Evolutionary conservation across 2,888 invertebrate species (phyloP).

Genomic region (Fragum sueziense): DNA sequence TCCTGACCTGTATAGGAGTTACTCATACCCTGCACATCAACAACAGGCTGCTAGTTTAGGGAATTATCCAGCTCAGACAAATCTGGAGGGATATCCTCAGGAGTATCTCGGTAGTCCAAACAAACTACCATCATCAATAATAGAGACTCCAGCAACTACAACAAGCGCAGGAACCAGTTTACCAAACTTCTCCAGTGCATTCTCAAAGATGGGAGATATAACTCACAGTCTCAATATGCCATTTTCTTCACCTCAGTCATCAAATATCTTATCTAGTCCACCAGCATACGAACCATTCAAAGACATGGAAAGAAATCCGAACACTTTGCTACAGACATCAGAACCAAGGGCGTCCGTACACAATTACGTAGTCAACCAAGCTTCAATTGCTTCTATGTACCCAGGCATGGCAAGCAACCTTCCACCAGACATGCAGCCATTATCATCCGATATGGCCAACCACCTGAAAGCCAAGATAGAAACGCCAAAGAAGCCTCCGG

Average conservation of each 20-base stretch:
- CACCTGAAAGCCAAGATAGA: slow-evolving; percentile 5
- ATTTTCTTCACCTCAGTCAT: slow-evolving; percentile 4
- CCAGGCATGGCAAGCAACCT: slow-evolving; percentile 10
- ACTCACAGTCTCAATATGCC: slow-evolving; percentile 14
- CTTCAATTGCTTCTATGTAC: neutral
- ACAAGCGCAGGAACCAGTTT: slow-evolving; percentile 24
- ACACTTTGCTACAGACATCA: neutral
- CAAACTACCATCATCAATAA: neutral
- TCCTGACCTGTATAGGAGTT: neutral
- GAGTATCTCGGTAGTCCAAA: neutral
- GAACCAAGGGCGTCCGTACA: neutral
- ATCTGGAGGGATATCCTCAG: neutral
- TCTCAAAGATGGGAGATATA: slow-evolving; percentile 28
- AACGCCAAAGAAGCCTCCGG: slow-evolving; percentile 21
- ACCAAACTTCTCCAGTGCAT: slow-evolving; percentile 52
- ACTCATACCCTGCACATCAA: neutral
- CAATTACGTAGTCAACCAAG: neutral
- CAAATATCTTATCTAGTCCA: slow-evolving; percentile 9
- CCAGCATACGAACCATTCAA: neutral
- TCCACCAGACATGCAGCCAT: neutral
- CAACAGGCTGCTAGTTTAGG: neutral
- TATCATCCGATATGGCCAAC: neutral
- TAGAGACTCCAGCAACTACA: neutral
- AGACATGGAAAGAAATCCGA: neutral
- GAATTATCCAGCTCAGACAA: neutral